These are phyloP conservation scores for Lanius ludovicianus DNA, from an alignment of 2,113 vertebrate species.

Conservation along the genomic window DNA sequence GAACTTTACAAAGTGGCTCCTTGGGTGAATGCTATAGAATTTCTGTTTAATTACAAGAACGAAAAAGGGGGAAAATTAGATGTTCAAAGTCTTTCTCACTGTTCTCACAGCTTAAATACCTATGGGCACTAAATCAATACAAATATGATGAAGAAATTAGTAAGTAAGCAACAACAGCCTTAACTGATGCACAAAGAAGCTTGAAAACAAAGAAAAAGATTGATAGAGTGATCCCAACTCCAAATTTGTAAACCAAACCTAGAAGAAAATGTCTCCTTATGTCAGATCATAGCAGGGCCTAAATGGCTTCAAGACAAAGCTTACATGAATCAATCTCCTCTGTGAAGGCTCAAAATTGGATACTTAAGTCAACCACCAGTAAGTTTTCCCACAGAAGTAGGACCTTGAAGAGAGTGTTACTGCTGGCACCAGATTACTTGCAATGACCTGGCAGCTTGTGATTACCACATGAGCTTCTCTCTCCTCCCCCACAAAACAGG, in stretches of 20 bases:
- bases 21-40: background rate
- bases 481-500: background rate
- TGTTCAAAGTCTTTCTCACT: background rate
- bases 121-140: background rate
- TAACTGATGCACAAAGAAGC: background rate
- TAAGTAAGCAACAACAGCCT: background rate
- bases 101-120: background rate
- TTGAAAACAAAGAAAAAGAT: background rate
- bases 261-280: background rate
- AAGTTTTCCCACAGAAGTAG: background rate
- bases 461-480: background rate
- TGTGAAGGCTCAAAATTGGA: background rate
- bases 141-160: background rate
- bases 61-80: background rate
- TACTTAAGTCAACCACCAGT: background rate
- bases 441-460: background rate
- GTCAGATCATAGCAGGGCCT: background rate
- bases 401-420: background rate
- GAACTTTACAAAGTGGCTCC: background rate
- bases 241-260: background rate
- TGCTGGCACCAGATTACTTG: background rate
- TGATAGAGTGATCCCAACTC: background rate
- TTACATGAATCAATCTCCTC: rapidly evolving
- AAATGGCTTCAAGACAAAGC: background rate
- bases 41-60: background rate